Evolutionary conservation across 1,140 invertebrate genomes (phyloP).

Genomic region (Archivesica marissinica): DNA sequence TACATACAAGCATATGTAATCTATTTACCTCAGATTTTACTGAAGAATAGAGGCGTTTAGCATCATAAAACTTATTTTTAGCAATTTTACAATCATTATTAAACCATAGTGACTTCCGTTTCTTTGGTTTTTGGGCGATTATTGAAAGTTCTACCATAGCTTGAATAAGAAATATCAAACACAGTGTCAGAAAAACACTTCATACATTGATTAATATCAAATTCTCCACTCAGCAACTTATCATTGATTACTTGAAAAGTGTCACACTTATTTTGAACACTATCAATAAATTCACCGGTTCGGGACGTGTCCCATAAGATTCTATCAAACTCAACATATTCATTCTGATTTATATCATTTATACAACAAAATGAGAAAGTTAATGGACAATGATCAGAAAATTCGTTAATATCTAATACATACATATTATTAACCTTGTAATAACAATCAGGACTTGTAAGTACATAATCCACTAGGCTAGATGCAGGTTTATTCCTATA

Average conservation of each 20-base stretch:
- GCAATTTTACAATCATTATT: constrained; percentile 37
- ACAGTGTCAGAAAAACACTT: constrained; percentile 34
- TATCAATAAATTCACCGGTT: too few relatives aligned
- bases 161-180: constrained; percentile 23
- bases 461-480: constrained; percentile 18
- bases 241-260: too few relatives aligned
- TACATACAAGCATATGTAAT: constrained; percentile 11
- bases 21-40: constrained; percentile 21
- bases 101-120: constrained; percentile 38
- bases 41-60: background rate
- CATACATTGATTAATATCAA: constrained; percentile 35
- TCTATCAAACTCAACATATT: too few relatives aligned
- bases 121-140: constrained; percentile 25
- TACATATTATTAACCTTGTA: background rate
- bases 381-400: too few relatives aligned
- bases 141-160: constrained; percentile 21
- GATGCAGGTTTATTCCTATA: too few relatives aligned
- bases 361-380: too few relatives aligned
- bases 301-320: too few relatives aligned
- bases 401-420: background rate
- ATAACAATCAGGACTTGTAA: background rate
- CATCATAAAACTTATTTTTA: constrained; percentile 24
- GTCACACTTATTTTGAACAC: too few relatives aligned
- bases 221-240: background rate
- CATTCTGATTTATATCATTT: too few relatives aligned